phyloP scores from a whole-genome alignment of 2,888 invertebrate species.

The Buathra laborator region DNA sequence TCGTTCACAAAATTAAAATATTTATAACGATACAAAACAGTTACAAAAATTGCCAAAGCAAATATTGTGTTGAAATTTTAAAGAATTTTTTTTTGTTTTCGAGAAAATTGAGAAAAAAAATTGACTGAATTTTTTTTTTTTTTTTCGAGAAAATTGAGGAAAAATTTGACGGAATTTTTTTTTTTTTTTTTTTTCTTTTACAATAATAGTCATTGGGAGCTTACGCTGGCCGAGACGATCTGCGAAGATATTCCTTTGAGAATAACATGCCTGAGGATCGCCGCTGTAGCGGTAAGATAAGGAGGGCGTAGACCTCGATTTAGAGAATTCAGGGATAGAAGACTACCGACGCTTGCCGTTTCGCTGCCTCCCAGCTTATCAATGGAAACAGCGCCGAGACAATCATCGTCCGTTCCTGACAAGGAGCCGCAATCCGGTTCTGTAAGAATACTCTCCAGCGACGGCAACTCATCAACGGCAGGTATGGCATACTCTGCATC shows the following conservation, averaged over 20 bases:
- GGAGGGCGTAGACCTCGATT: constrained; percentile 80
- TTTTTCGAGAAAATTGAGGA: not conserved
- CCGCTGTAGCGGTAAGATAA: constrained; percentile 86
- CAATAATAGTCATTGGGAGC: constrained; percentile 71
- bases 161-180: not conserved
- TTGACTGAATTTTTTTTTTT: not conserved
- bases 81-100: not conserved
- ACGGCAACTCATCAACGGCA: constrained; percentile 90
- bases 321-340: constrained; percentile 85
- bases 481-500: constrained; percentile 94
- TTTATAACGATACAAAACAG: not conserved
- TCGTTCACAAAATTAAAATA: not conserved
- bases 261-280: constrained; percentile 92
- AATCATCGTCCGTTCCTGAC: constrained; percentile 86
- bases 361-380: constrained; percentile 85
- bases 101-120: not conserved
- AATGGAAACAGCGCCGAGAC: constrained; percentile 77
- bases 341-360: constrained; percentile 86
- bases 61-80: too few relatives aligned
- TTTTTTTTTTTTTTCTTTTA: not conserved
- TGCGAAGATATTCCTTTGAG: constrained; percentile 96
- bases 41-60: constrained; percentile 45
- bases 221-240: constrained; percentile 93
- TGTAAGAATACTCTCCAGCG: constrained; percentile 93
- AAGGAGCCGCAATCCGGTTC: constrained; percentile 90